Percentiles rank a stretch among this genome's conserved stretches.
Conservation (phyloP, 1,140 invertebrate species). For the Bactericera cockerelli region DNA sequence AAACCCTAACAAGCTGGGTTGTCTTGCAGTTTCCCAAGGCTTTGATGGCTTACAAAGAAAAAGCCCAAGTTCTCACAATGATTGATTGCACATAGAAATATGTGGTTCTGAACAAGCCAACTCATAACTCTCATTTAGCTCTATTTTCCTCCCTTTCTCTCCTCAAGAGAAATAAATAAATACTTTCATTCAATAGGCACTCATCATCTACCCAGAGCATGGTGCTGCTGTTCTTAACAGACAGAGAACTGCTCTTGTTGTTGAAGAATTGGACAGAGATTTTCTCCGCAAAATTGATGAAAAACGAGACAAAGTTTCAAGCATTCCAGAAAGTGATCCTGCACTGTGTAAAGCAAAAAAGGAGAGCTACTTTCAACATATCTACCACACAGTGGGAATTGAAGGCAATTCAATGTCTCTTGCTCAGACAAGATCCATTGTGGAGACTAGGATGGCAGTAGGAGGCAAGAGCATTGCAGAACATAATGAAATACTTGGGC, state of each 20-base stretch:
- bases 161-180: too few species aligned
- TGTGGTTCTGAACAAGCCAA: too few species aligned
- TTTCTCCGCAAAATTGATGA: conserved; percentile 67
- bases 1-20: too few species aligned
- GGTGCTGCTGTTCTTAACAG: conserved; percentile 61
- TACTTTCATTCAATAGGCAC: conserved; percentile 50
- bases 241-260: conserved; percentile 67
- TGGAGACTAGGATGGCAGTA: conserved; percentile 85
- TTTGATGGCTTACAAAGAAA: too few species aligned
- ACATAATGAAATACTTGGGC: conserved; percentile 88
- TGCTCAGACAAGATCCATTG: conserved; percentile 76
- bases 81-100: too few species aligned
- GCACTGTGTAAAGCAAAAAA: conserved; percentile 75
- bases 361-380: conserved; percentile 88
- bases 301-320: conserved; percentile 64
- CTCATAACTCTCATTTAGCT: too few species aligned
- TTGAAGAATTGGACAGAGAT: conserved; percentile 74
- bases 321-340: conserved; percentile 60
- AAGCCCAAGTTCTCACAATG: too few species aligned
- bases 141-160: too few species aligned
- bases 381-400: conserved; percentile 94
- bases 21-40: too few species aligned
- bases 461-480: conserved; percentile 89
- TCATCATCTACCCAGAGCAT: conserved; percentile 69
- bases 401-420: conserved; percentile 95